Conservation (phyloP, 2,113 vertebrate genomes). For the Protobothrops flavoviridis region DNA sequence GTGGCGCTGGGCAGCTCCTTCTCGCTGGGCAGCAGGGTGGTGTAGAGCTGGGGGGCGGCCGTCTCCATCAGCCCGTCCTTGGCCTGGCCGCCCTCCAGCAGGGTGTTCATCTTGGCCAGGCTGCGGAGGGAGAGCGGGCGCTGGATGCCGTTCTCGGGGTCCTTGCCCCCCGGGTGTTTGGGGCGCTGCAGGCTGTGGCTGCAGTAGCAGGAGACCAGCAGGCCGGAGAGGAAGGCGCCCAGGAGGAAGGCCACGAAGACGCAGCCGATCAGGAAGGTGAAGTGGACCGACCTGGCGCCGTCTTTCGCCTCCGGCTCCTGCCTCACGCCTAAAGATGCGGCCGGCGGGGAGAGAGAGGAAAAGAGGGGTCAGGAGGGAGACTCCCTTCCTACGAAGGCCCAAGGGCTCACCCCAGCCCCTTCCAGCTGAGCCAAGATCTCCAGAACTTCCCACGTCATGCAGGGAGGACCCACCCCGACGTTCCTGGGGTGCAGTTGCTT, state of each 20-base stretch:
- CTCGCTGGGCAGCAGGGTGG: constrained; percentile 78
- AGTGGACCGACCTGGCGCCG: constrained; percentile 77
- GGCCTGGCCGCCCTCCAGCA: constrained; percentile 74
- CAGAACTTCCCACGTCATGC: not conserved
- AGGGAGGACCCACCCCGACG: not conserved
- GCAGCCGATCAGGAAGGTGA: constrained; percentile 82
- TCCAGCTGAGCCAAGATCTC: not conserved
- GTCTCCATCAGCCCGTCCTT: constrained; percentile 79
- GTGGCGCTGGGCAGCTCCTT: constrained; percentile 66
- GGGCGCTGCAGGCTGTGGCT: constrained; percentile 77
- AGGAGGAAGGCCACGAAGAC: constrained; percentile 84
- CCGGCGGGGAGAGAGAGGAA: not conserved
- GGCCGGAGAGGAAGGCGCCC: constrained; percentile 84
- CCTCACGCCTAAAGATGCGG: constrained; percentile 70
- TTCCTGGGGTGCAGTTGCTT: not conserved
- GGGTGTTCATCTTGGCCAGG: constrained; percentile 83
- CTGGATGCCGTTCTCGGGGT: constrained; percentile 79
- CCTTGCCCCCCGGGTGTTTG: constrained; percentile 75
- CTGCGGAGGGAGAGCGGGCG: constrained; percentile 86
- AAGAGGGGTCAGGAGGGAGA: not conserved
- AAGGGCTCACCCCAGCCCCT: not conserved
- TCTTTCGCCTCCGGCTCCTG: constrained; percentile 74
- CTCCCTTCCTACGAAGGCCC: accelerated
- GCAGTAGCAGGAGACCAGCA: constrained; percentile 89
- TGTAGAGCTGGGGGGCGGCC: constrained; percentile 75